phyloP scores from a whole-genome alignment of 2,888 invertebrate species.

The Xylota segnis region DNA sequence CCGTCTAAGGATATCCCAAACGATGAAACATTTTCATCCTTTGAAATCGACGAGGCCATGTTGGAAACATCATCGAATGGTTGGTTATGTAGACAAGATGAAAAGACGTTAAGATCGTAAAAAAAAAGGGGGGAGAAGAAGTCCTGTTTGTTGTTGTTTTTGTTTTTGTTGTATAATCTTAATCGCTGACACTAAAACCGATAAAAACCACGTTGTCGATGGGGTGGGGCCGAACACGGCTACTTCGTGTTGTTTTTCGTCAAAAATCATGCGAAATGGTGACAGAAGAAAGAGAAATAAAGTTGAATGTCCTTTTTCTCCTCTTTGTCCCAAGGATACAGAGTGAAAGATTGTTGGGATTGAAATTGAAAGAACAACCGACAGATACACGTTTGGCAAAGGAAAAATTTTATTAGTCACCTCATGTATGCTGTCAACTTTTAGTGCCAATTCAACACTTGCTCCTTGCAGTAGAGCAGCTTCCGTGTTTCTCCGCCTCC shows the following conservation, averaged over 20 bases:
- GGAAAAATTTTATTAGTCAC: slow-evolving; percentile 18
- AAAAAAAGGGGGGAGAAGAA: slow-evolving; percentile 16
- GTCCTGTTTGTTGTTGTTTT: slow-evolving; percentile 17
- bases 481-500: background rate
- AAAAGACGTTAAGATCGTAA: slow-evolving; percentile 26
- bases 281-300: slow-evolving; percentile 8
- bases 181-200: slow-evolving; percentile 42
- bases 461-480: background rate
- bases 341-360: slow-evolving; percentile 17
- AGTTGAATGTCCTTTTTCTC: slow-evolving; percentile 35
- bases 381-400: slow-evolving; percentile 2
- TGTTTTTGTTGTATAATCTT: slow-evolving; percentile 24
- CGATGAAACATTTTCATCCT: slow-evolving; percentile 24
- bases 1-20: background rate
- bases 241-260: background rate
- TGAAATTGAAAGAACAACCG: slow-evolving; percentile 8
- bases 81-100: background rate
- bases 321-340: slow-evolving; percentile 8
- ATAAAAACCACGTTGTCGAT: slow-evolving; percentile 55
- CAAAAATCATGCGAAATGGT: slow-evolving; percentile 5
- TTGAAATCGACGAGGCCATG: slow-evolving; percentile 9
- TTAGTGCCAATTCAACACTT: slow-evolving; percentile 48
- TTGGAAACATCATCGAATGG: slow-evolving; percentile 3
- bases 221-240: background rate
- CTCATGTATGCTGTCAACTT: slow-evolving; percentile 38